These are phyloP conservation scores for Macrobrachium rosenbergii DNA, from an alignment of 1,140 invertebrate species.

Conservation along the genomic window DNA sequence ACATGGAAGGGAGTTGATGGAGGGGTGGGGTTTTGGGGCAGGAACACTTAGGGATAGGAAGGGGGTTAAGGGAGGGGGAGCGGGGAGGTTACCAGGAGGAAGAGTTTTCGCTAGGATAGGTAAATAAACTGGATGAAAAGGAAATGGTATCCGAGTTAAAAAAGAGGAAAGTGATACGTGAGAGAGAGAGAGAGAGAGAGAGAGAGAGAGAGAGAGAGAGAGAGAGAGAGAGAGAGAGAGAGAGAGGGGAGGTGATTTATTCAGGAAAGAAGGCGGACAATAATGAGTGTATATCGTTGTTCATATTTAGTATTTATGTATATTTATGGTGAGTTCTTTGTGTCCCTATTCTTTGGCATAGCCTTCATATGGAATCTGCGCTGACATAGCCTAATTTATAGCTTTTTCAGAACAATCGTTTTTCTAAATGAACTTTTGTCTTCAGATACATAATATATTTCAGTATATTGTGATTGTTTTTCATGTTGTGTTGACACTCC, in stretches of 20 bases:
- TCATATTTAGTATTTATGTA: too few species aligned
- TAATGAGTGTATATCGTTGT: background rate
- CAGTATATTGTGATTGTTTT: too few species aligned
- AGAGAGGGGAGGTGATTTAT: background rate
- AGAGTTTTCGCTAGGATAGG: background rate
- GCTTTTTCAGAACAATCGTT: too few species aligned
- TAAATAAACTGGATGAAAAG: background rate
- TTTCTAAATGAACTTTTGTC: too few species aligned
- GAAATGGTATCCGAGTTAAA: background rate
- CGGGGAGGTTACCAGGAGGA: background rate
- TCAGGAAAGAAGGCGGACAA: background rate
- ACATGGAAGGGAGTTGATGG: conserved; percentile 43
- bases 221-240: background rate
- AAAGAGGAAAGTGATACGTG: background rate
- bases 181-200: background rate
- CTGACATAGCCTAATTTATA: too few species aligned
- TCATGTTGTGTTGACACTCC: too few species aligned
- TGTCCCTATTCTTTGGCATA: too few species aligned
- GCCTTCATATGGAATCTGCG: too few species aligned
- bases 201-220: background rate
- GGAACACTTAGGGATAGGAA: background rate
- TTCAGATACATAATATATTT: too few species aligned
- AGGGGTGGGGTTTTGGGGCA: background rate
- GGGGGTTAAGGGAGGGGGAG: background rate
- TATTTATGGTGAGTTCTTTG: too few species aligned